Evolutionary conservation across 2,797 vertebrate genomes (phyloP).

Genomic region (Bryconaethiops microstoma): DNA sequence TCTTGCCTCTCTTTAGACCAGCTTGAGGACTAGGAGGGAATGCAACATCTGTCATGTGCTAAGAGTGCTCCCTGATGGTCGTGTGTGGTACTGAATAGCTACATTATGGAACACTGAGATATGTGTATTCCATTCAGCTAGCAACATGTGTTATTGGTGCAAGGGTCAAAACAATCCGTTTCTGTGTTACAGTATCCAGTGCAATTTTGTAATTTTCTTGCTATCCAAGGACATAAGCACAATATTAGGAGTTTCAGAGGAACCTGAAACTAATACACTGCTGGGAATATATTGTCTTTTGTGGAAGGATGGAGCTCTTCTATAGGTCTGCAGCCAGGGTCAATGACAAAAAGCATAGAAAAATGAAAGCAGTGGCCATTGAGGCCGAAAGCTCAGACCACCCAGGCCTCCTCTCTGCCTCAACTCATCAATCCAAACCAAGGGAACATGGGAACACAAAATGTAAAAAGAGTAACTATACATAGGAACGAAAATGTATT

Average conservation of each 20-base stretch:
- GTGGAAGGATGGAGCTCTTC: neutral
- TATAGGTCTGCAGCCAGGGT: neutral
- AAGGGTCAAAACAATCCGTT: conserved; percentile 22
- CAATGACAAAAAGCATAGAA: conserved; percentile 23
- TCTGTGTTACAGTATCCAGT: conserved; percentile 40
- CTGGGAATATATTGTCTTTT: conserved; percentile 16
- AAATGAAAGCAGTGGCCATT: conserved; percentile 40
- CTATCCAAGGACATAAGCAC: conserved; percentile 20
- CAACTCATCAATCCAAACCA: conserved; percentile 64
- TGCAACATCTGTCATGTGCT: conserved; percentile 62
- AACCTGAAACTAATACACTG: conserved; percentile 13
- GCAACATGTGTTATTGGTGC: conserved; percentile 28
- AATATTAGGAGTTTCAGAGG: neutral
- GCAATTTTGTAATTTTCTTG: conserved; percentile 30
- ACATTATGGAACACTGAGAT: neutral
- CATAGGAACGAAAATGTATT: conserved; percentile 66
- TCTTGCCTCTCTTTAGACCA: conserved; percentile 5
- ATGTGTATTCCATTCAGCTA: conserved; percentile 13
- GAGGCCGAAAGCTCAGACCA: conserved; percentile 63
- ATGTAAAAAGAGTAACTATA: conserved; percentile 56
- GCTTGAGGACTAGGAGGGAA: neutral
- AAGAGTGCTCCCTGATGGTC: conserved; percentile 81
- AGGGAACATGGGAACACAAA: conserved; percentile 60
- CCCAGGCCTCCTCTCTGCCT: conserved; percentile 67
- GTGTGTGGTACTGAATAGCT: conserved; percentile 35